These are phyloP conservation scores for honey bee (Apis mellifera) DNA, from an alignment of 1,140 invertebrate genomes.

Conservation along the genomic window DNA sequence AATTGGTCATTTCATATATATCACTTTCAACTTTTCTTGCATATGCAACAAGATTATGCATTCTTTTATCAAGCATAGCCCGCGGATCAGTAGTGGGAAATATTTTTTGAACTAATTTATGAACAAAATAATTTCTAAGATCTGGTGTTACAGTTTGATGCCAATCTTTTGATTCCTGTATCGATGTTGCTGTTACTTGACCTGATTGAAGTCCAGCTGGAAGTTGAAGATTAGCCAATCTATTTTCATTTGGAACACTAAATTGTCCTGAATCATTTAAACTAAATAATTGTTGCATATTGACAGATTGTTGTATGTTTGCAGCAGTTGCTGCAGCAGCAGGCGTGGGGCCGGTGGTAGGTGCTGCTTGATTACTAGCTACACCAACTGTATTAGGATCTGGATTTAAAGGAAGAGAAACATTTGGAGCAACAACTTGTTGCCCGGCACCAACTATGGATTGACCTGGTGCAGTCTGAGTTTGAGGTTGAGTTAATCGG, in stretches of 20 bases:
- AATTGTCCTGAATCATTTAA: constrained; percentile 76
- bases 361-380: constrained; percentile 69
- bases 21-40: constrained; percentile 99
- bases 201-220: constrained; percentile 84
- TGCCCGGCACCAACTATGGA: constrained; percentile 73
- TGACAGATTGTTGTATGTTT: constrained; percentile 76
- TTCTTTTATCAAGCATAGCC: constrained; percentile 95
- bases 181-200: constrained; percentile 90
- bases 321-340: constrained; percentile 77
- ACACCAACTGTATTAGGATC: constrained; percentile 80
- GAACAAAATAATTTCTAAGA: constrained; percentile 98
- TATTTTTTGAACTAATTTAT: constrained; percentile 99
- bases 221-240: constrained; percentile 82
- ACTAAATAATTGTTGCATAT: constrained; percentile 79
- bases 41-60: constrained; percentile 98
- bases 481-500: constrained; percentile 79
- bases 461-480: constrained; percentile 74
- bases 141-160: constrained; percentile 98
- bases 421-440: constrained; percentile 82
- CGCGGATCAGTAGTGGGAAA: constrained; percentile 97
- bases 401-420: constrained; percentile 83
- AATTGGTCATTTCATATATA: constrained; percentile 99
- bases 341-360: constrained; percentile 72
- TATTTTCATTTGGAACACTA: constrained; percentile 71
- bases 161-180: constrained; percentile 97